Evolutionary conservation across 1,140 invertebrate species (phyloP), one percentile per base, ranked within the genome.

Genomic region (Drosophila elegans): DNA sequence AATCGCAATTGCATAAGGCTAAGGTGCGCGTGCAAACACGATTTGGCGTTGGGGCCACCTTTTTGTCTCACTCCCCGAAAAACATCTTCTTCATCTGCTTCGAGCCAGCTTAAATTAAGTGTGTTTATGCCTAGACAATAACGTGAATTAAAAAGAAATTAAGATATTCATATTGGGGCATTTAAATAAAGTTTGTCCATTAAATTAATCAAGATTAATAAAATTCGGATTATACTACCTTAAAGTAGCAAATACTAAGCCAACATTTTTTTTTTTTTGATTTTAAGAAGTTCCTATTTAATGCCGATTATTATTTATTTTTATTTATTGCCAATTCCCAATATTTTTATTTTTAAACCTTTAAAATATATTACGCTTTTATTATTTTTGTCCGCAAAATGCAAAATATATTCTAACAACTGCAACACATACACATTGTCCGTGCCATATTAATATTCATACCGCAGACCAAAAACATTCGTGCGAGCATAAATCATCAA

Each of bases 11-110:
- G 16, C 16, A 21, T 21, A 21, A 21, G 16, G 16, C 16, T 72
- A 72, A 72, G 68, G 66, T 44, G 68, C 27, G 64, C 68, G 68
- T 72, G 68, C 66, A 72, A 72, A 72, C 68, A 72, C 68, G 68
- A 72, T 72, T 72, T 27, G 36, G 42, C 34, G 49, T 29, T 56
- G 51, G 16, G 5, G 64, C 42, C 51, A 71, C 68, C 64, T 71
- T 69, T 71, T 56, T 71, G 42, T 42, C 42, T 25, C 60, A 13
- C 60, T 27, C 10, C 36, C 64, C 16, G 52, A n/a, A 51, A 32
- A 57, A 68, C 34, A 60, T 72, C 68, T 49, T 49, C 63, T 41
- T 46, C 51, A 27, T 36, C 63, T 13, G 51, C 34, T 32, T 29
- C 12, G 27, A 69, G 42, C 21, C 36, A 27, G 12, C 9, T 34